Percentiles rank a stretch among this genome's conserved stretches.
These are phyloP conservation scores for Xestoiulus laeticollis DNA, from an alignment of 2,888 invertebrate genomes.

Conservation along the genomic window DNA sequence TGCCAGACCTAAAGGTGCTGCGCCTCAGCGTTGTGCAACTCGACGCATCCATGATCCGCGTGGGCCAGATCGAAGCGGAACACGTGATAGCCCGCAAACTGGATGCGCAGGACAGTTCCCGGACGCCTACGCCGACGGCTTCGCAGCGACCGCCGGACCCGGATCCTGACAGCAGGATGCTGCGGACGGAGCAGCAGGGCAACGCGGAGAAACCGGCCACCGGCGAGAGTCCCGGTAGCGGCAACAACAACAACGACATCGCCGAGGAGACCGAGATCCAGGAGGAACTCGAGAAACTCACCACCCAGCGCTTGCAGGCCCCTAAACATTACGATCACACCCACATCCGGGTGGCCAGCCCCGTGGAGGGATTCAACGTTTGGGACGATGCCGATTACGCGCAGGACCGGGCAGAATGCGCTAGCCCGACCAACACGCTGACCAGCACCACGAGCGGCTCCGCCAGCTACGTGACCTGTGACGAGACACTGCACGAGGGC, in stretches of 20 bases:
- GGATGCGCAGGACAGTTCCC: neutral
- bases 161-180: neutral
- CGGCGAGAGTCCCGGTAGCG: neutral
- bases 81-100: slow-evolving; percentile 22
- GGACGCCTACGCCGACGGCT: too few species aligned
- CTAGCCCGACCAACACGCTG: slow-evolving; percentile 3
- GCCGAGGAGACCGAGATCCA: neutral
- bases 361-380: neutral
- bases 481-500: slow-evolving; percentile 51
- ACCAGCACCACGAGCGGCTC: slow-evolving; percentile 50
- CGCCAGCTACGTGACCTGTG: slow-evolving; percentile 52
- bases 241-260: neutral
- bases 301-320: neutral
- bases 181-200: neutral
- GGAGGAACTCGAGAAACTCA: neutral
- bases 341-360: neutral
- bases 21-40: slow-evolving; percentile 48
- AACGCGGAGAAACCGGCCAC: neutral
- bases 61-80: slow-evolving; percentile 46
- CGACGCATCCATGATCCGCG: slow-evolving; percentile 45
- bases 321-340: neutral
- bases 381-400: neutral
- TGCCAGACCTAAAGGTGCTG: slow-evolving; percentile 42
- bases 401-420: neutral
- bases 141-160: slow-evolving; percentile 5